Evolutionary conservation across 2,113 vertebrate species (phyloP).

Genomic region (Laterallus jamaicensis): DNA sequence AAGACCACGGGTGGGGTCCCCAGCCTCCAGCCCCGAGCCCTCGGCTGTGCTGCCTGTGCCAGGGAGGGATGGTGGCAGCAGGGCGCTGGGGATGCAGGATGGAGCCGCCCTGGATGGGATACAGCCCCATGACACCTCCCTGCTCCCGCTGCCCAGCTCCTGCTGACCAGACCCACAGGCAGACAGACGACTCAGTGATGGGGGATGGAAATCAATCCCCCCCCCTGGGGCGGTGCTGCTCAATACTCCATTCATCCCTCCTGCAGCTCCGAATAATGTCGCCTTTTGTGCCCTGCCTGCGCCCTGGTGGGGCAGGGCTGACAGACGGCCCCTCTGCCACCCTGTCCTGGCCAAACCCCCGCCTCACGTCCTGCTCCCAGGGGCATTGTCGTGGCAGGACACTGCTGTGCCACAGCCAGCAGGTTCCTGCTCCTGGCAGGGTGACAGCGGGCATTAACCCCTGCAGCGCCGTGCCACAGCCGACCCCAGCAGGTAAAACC

Average conservation of each 20-base stretch:
- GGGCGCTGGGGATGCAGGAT: neutral
- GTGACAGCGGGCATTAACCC: neutral
- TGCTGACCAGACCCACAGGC: neutral
- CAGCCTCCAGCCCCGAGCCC: neutral
- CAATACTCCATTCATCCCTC: conserved; percentile 93
- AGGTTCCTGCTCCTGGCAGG: neutral
- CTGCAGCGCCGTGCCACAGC: neutral
- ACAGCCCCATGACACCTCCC: neutral
- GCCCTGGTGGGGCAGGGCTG: conserved; percentile 77
- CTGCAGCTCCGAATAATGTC: conserved; percentile 87
- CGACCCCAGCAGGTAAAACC: neutral
- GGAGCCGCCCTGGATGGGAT: rapidly evolving
- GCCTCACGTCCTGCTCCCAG: neutral
- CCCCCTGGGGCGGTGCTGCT: conserved; percentile 78
- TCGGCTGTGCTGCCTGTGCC: neutral
- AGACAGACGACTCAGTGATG: conserved; percentile 74
- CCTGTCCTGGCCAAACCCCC: neutral
- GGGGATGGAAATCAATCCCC: conserved; percentile 86
- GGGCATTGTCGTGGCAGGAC: neutral
- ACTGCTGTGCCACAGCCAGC: neutral
- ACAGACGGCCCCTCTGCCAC: conserved; percentile 68
- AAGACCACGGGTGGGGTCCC: neutral
- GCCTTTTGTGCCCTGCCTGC: conserved; percentile 88
- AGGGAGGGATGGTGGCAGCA: neutral
- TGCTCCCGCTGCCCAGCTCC: neutral